Percentiles rank a stretch among this genome's conserved stretches.
phyloP scores from a whole-genome alignment of 2,113 vertebrate genomes.

The Nicator chloris region DNA sequence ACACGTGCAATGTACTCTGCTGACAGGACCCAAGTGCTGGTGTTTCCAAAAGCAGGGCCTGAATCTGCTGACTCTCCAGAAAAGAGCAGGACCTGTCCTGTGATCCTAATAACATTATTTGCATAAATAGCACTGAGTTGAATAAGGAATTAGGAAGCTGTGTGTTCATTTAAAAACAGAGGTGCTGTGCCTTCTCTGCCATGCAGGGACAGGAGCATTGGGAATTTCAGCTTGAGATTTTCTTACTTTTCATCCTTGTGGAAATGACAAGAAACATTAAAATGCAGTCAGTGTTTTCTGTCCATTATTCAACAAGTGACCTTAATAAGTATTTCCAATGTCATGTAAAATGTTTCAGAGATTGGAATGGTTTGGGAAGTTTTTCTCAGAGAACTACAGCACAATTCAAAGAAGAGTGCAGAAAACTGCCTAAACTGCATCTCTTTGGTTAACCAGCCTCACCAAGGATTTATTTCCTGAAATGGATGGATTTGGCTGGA shows the following conservation, averaged over 20 bases:
- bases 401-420: not conserved
- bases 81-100: not conserved
- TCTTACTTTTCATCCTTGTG: not conserved
- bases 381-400: not conserved
- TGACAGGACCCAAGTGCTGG: not conserved
- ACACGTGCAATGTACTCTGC: rapidly evolving
- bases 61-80: not conserved
- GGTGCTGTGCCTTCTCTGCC: not conserved
- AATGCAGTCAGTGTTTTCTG: not conserved
- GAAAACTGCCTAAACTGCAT: not conserved
- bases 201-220: not conserved
- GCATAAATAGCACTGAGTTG: not conserved
- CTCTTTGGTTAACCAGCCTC: not conserved
- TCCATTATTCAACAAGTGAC: not conserved
- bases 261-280: not conserved
- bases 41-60: not conserved
- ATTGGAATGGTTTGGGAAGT: not conserved
- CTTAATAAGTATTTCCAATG: not conserved
- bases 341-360: not conserved
- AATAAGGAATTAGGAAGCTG: not conserved
- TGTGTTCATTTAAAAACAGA: not conserved
- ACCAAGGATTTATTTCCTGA: not conserved
- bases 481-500: constrained; percentile 21
- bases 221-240: not conserved
- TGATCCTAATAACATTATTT: not conserved